Percentiles rank a stretch among this genome's conserved stretches.
These are phyloP conservation scores for Corythoichthys intestinalis DNA, from an alignment of 2,113 vertebrate genomes.

Conservation along the genomic window DNA sequence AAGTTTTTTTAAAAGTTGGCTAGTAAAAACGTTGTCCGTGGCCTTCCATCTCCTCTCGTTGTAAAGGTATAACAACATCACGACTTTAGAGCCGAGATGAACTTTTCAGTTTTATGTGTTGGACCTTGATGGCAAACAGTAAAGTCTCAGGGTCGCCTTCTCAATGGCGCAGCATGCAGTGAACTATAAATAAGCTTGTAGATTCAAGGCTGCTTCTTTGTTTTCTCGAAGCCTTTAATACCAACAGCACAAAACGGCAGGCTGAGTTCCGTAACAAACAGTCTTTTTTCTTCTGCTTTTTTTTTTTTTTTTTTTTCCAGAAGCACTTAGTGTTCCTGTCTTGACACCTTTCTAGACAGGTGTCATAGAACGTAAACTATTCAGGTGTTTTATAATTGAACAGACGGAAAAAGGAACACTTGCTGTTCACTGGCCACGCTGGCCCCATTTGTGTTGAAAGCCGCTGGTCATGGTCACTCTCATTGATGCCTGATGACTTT, in stretches of 20 bases:
- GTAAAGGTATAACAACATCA: conserved; percentile 36
- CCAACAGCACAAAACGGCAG: neutral
- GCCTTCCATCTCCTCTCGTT: conserved; percentile 19
- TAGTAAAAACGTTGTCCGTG: conserved; percentile 15
- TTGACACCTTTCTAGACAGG: neutral
- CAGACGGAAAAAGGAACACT: neutral
- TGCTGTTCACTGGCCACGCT: neutral
- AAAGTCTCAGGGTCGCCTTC: conserved; percentile 61
- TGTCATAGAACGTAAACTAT: neutral
- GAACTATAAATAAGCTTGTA: conserved; percentile 57
- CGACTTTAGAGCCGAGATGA: conserved; percentile 61
- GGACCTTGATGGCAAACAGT: conserved; percentile 56
- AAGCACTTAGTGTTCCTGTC: neutral
- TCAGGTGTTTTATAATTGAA: neutral
- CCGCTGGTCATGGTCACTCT: neutral
- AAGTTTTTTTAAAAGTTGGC: conserved; percentile 12
- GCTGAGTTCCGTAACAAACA: neutral
- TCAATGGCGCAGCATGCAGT: conserved; percentile 35
- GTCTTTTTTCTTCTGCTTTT: neutral
- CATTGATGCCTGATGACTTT: neutral
- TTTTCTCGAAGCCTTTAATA: conserved; percentile 14
- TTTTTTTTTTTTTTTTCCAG: neutral
- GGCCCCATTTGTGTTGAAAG: neutral
- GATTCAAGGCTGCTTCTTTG: conserved; percentile 48
- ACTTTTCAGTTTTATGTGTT: conserved; percentile 68